Evolutionary conservation across 2,797 vertebrate genomes (phyloP), one percentile per base, ranked within the genome.

Genomic region (Knipowitschia caucasica): DNA sequence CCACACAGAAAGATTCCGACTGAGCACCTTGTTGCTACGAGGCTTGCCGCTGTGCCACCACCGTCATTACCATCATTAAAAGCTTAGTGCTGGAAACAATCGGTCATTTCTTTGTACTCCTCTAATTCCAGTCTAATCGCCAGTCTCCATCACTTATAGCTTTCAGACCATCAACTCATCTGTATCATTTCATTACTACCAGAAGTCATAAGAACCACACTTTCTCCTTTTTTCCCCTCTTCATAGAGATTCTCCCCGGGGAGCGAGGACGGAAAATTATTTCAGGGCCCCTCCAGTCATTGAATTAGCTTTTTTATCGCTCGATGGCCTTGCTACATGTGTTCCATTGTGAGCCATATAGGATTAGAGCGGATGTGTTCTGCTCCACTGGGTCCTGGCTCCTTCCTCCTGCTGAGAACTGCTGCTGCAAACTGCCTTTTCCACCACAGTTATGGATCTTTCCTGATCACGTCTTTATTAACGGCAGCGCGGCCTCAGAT

Each of bases 311-410:
- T 76, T 40, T 79, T 78, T 82, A 83, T 83, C 81, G 69, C 64
- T 58, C 9, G 51, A 76, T 72, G 73, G 68, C 65, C 15, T 24
- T 38, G 71, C 64, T 80, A 68, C 76, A 75, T 74, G 70, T 72
- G 77, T 67, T 75, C 69, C 65, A 76, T 77, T 80, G 78, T 75
- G 71, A 77, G 59, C 62, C 57, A 62, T 81, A 64, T 69, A 45
- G 80, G 78, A 86, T 86, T 82, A 85, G 70, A 73, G 62, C 61
- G 51, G 69, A 75, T 85, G 64, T 68, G 85, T 81, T 85, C 87
- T 85, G 82, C 82, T 70, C 81, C 79, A 75, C 78, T 83, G 66
- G 71, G 60, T 65, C 65, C 59, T 27, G 25, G 57, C 69, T 81
- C 67, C 74, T 83, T 84, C 77, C 64, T 67, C 75, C 77, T 29